Evolutionary conservation across 2,888 invertebrate species (phyloP).

Genomic region (Nysson spinosus): DNA sequence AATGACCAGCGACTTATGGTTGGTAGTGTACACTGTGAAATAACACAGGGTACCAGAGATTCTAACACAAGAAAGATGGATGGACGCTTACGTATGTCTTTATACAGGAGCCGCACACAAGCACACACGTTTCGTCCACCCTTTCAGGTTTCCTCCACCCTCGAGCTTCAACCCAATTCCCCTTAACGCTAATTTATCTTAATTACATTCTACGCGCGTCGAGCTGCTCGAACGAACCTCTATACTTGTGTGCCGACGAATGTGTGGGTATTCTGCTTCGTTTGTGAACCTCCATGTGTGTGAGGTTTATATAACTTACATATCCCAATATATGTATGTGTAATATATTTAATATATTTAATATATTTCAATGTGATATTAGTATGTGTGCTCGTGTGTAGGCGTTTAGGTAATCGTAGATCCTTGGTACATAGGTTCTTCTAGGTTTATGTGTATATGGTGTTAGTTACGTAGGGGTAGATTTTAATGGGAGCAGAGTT

Average conservation of each 20-base stretch:
- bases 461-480: background rate
- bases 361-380: conserved; percentile 1
- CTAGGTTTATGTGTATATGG: conserved; percentile 22
- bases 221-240: conserved; percentile 58
- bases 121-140: conserved; percentile 43
- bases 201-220: conserved; percentile 76
- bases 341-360: too few species aligned
- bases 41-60: too few species aligned
- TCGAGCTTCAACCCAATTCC: conserved; percentile 72
- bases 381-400: background rate
- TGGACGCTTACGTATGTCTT: conserved; percentile 3
- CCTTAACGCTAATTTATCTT: conserved; percentile 76
- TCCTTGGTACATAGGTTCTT: conserved; percentile 30
- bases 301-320: background rate
- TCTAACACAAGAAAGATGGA: conserved; percentile 7
- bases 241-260: conserved; percentile 28
- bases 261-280: conserved; percentile 18
- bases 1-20: too few species aligned
- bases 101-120: conserved; percentile 21
- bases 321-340: too few species aligned
- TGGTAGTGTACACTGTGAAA: too few species aligned
- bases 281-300: conserved; percentile 10
- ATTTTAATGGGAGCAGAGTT: conserved; percentile 10
- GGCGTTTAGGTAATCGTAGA: conserved; percentile 31
- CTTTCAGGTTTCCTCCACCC: conserved; percentile 60